phyloP scores from a whole-genome alignment of 2,888 invertebrate species.

The Phanerotoma sp. region DNA sequence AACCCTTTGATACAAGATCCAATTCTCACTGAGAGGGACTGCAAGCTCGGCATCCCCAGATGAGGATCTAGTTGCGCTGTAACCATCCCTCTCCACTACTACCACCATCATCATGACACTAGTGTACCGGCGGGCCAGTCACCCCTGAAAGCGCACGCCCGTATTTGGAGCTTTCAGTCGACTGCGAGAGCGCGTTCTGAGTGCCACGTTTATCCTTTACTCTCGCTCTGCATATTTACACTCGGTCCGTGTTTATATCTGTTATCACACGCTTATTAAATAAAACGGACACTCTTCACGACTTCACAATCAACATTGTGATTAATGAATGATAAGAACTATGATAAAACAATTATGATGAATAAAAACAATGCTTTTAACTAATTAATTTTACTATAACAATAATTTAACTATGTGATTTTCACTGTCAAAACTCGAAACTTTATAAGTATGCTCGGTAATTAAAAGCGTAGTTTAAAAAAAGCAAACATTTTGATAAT shows the following conservation, averaged over 20 bases:
- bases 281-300: too few relatives aligned
- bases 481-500: too few relatives aligned
- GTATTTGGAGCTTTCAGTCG: slow-evolving; percentile 38
- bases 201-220: slow-evolving; percentile 24
- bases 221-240: background rate
- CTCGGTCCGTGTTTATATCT: background rate
- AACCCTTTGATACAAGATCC: slow-evolving; percentile 15
- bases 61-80: slow-evolving; percentile 28
- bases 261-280: background rate
- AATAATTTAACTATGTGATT: too few relatives aligned
- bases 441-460: too few relatives aligned
- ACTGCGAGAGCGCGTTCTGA: slow-evolving; percentile 42
- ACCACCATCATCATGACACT: slow-evolving; percentile 6
- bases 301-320: too few relatives aligned
- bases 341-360: too few relatives aligned
- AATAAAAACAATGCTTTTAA: too few relatives aligned
- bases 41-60: slow-evolving; percentile 29
- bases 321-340: too few relatives aligned
- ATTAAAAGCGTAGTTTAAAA: too few relatives aligned
- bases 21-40: slow-evolving; percentile 2
- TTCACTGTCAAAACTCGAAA: too few relatives aligned
- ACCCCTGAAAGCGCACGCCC: slow-evolving; percentile 29
- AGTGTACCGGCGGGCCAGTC: slow-evolving; percentile 31
- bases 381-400: too few relatives aligned
- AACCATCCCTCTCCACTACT: slow-evolving; percentile 22